Evolutionary conservation across 1,140 invertebrate species (phyloP), one percentile per base, ranked within the genome.

Genomic region (Hylyphantes graminicola): DNA sequence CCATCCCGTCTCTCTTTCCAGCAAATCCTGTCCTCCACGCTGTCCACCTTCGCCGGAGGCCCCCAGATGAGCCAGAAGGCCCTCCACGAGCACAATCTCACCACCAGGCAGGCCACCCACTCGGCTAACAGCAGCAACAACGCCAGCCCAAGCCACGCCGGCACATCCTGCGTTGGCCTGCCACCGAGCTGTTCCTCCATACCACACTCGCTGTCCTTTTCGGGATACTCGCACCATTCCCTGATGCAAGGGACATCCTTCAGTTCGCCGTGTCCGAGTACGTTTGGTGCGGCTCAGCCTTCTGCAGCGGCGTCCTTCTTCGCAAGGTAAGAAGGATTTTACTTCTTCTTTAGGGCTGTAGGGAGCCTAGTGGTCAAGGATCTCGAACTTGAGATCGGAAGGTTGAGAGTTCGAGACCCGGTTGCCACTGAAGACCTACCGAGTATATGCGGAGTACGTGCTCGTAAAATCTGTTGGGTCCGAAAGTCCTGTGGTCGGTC

Each of bases 241-340:
- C 17, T 85, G 51, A 51, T 86, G 19, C 86, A 86, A 54, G 86
- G 83, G 8, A 86, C 86, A 35, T 86, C 86, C 2, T 86, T 85
- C 68, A 86, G 86, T 55, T 86, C 86, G 0, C 86, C 86, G 17
- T 86, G 86, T 59, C 64, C 76, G 8, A 80, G 81, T 55, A 80
- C 70, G 11, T 77, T 82, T 59, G 81, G 65, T 15, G 21, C 73
- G 17, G 79, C 72, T 15, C 85, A 85, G 35, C 86, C 87, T 0
- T 86, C 84, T 53, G 87, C 87, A 7, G 87, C 87, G 3, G 87
- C 87, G 0, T 87, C 87, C 6, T 87, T 87, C 70, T 87, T 87
- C 65, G 87, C 87, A 50, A 86, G 86, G 86, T 87, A 74, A 86
- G 86, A 10, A 12, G 35, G n/a, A n/a, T n/a, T 35, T 35, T 35